Evolutionary conservation across 2,888 invertebrate species (phyloP).

Genomic region (Hirudinaria manillensis): DNA sequence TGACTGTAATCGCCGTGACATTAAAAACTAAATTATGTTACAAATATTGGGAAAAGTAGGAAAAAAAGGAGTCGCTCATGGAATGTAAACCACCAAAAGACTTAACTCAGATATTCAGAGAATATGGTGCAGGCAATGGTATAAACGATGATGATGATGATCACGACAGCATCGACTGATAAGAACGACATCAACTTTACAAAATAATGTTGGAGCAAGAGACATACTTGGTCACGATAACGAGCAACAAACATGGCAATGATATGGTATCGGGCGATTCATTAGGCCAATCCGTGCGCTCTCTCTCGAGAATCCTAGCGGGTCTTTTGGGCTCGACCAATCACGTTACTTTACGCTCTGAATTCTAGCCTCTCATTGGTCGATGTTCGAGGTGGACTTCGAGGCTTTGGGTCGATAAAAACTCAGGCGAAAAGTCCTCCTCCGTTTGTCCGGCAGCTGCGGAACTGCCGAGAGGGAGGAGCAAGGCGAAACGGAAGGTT

Average conservation of each 20-base stretch:
- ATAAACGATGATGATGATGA: neutral
- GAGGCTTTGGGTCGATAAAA: neutral
- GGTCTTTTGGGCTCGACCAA: neutral
- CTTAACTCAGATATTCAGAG: neutral
- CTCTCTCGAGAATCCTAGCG: neutral
- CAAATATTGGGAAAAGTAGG: too few relatives aligned
- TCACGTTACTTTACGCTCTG: neutral
- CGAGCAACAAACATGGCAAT: too few relatives aligned
- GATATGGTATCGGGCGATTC: too few relatives aligned
- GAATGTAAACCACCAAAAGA: too few relatives aligned
- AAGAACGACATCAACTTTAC: neutral
- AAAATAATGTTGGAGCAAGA: neutral
- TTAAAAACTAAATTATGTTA: too few relatives aligned
- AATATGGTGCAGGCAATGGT: neutral
- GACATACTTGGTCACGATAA: too few relatives aligned
- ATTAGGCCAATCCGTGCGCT: neutral
- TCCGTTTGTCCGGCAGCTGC: neutral
- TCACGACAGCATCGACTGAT: neutral
- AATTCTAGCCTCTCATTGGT: neutral
- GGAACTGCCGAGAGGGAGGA: conserved; percentile 3
- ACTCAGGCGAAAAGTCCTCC: neutral
- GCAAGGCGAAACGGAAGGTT: neutral
- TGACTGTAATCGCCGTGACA: too few relatives aligned
- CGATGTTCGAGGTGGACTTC: neutral
- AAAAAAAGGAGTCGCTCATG: too few relatives aligned